Base-by-base conservation (phyloP, 2,113 vertebrate genomes). In the Strigops habroptila region DNA sequence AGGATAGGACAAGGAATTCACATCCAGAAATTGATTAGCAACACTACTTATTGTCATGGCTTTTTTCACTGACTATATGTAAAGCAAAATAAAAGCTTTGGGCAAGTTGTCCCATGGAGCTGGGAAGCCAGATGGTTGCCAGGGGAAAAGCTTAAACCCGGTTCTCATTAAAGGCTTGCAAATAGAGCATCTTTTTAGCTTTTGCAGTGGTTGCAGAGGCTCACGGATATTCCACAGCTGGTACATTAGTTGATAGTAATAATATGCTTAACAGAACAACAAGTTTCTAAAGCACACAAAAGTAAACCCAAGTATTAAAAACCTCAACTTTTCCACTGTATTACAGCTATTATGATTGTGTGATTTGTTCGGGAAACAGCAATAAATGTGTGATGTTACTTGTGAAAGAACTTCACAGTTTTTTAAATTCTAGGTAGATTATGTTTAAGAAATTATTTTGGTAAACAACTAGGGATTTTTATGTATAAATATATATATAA, bases 81-180 rank as follows among this genome's bases (percentile, higher is more conserved):
- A 80, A 93, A 96, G 51, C 53, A 91, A 91, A 91, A 81, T 27
- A 53, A 64, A 82, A 95, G 73, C 65, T 74, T 74, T 31, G 44
- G 68, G 88, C 83, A 73, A 78, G 25, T 44, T 55, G 14, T 79
- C 39, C 83, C 70, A 4, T 23, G 59, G 52, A 93, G 43, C 37
- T 14, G 37, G 15, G 39, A 90, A 91, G 35, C 60, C 0, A 14
- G 35, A 75, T 13, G 25, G 10, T 35, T 94, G 92, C 90, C 78
- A 88, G 39, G 60, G 64, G 31, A 88, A 95, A 95, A 97, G 67
- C 86, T 83, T 88, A 95, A 94, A 93, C 82, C 43, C 49, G 16
- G 17, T 94, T 86, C 90, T 97, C 87, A 91, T 96, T 97, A 93
- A 94, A 83, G 63, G 37, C 74, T 97, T 95, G 28, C 15, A 95